These are phyloP conservation scores for Camelus bactrianus DNA, from an alignment of 2,113 vertebrate species.

Conservation along the genomic window DNA sequence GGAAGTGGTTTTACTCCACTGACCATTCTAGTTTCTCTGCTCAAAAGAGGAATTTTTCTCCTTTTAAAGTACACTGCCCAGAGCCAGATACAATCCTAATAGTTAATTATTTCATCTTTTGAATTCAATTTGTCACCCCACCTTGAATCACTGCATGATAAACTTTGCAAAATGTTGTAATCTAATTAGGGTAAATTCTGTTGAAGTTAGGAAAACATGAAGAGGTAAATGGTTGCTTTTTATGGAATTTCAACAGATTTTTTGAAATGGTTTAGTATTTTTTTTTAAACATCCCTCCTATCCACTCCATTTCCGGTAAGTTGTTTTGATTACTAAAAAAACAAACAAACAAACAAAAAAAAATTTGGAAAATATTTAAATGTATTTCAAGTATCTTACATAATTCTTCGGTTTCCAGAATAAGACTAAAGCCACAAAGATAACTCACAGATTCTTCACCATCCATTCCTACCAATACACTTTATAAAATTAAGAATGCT, in stretches of 20 bases:
- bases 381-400: slow-evolving; percentile 9
- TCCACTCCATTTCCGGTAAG: background rate
- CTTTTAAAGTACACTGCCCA: background rate
- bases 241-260: background rate
- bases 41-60: background rate
- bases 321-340: slow-evolving; percentile 22
- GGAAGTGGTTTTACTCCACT: background rate
- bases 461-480: background rate
- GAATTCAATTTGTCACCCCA: background rate
- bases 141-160: background rate
- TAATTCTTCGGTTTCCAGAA: background rate
- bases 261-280: background rate
- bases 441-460: background rate
- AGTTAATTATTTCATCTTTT: background rate
- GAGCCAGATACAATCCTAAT: background rate
- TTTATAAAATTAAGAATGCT: slow-evolving; percentile 5
- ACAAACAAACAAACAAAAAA: background rate
- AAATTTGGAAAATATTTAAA: background rate
- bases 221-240: background rate
- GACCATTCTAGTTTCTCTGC: background rate
- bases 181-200: background rate
- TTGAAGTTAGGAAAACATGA: background rate
- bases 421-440: background rate
- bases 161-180: background rate
- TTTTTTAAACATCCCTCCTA: background rate